Evolutionary conservation across 2,888 invertebrate genomes (phyloP).

Genomic region (Zygothrica quintamaculata): DNA sequence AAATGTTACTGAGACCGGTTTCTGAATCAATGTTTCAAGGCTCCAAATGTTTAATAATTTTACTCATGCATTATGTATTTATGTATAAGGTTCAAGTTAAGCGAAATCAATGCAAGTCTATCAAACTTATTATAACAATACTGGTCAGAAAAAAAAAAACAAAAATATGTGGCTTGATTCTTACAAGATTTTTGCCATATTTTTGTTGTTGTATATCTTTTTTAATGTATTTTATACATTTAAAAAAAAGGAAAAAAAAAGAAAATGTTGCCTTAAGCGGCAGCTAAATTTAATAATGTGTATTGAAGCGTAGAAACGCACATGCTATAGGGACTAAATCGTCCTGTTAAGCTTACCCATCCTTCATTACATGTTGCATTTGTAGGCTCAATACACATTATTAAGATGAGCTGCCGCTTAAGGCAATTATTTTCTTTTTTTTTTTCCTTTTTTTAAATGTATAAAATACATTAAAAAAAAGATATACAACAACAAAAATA

Average conservation of each 20-base stretch:
- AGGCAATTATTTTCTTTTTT: too few species aligned
- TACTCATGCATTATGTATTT: slow-evolving; percentile 65
- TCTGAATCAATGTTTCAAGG: slow-evolving; percentile 15
- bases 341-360: slow-evolving; percentile 38
- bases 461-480: slow-evolving; percentile 19
- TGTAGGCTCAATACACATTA: slow-evolving; percentile 60
- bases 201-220: slow-evolving; percentile 16
- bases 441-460: too few species aligned
- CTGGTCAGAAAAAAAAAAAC: slow-evolving; percentile 28
- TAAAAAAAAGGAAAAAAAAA: too few species aligned
- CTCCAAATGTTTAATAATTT: slow-evolving; percentile 7
- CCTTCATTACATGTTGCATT: slow-evolving; percentile 48
- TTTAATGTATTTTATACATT: slow-evolving; percentile 8
- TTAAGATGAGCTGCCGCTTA: slow-evolving; percentile 61
- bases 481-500: slow-evolving; percentile 8
- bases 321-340: slow-evolving; percentile 49
- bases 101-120: slow-evolving; percentile 40
- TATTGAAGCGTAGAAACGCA: slow-evolving; percentile 57
- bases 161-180: slow-evolving; percentile 30
- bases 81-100: background rate
- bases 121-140: slow-evolving; percentile 39
- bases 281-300: slow-evolving; percentile 70
- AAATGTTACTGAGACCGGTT: background rate
- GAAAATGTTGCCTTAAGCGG: slow-evolving; percentile 39
- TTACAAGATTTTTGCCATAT: slow-evolving; percentile 1